phyloP scores from a whole-genome alignment of 2,888 invertebrate species.

The Mycalesis mineus region DNA sequence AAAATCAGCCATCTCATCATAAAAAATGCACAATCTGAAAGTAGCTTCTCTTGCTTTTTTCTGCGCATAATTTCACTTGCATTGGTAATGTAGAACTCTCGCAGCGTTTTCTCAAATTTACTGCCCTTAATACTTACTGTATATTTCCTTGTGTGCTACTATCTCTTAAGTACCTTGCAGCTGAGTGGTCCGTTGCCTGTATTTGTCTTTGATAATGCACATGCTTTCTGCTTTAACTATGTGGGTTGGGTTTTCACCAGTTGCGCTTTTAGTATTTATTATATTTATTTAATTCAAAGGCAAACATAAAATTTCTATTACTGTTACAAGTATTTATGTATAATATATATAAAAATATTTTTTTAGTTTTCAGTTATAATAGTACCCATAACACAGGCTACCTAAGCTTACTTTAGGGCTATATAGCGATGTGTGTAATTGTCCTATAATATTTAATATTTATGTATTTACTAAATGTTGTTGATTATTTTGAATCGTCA shows the following conservation, averaged over 20 bases:
- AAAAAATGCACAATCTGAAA: constrained; percentile 1
- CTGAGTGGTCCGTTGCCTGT: constrained; percentile 22
- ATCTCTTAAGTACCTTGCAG: constrained; percentile 16
- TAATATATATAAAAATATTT: no score
- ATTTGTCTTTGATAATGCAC: constrained; percentile 34
- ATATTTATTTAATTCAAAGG: background rate
- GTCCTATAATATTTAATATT: no score
- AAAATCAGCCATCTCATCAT: background rate
- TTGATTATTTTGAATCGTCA: no score
- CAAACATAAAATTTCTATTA: no score
- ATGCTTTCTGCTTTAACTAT: constrained; percentile 38
- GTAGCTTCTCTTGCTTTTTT: background rate
- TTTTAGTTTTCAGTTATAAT: no score
- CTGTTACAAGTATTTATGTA: no score
- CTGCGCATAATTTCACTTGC: constrained; percentile 11
- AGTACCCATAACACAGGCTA: no score
- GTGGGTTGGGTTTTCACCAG: constrained; percentile 34
- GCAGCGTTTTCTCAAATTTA: constrained; percentile 39
- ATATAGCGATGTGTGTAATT: no score
- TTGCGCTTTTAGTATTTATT: background rate
- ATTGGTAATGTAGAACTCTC: constrained; percentile 3
- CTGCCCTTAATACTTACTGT: constrained; percentile 47
- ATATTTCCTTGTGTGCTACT: constrained; percentile 33
- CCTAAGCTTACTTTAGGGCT: no score
- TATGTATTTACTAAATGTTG: no score